Conservation (phyloP, 2,797 vertebrate species). For the Pipistrellus kuhlii region DNA sequence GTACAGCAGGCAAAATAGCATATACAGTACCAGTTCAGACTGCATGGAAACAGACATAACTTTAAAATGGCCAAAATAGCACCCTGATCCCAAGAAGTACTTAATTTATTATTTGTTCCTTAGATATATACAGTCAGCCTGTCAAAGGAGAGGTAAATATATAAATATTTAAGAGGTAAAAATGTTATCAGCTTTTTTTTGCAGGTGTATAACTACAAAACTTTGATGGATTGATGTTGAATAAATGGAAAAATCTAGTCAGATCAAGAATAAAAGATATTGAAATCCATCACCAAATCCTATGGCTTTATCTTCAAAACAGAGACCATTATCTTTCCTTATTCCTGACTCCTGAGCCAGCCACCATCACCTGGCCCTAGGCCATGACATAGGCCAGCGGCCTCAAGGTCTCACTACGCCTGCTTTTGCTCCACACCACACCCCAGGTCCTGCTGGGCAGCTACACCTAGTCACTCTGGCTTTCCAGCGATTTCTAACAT, state of each 20-base stretch:
- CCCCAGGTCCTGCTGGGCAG: background rate
- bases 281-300: background rate
- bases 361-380: too few relatives aligned
- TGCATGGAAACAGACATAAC: background rate
- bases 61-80: background rate
- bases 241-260: background rate
- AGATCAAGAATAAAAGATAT: background rate
- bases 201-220: background rate
- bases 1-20: background rate
- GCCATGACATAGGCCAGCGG: background rate
- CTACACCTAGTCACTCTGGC: background rate
- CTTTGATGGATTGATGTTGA: background rate
- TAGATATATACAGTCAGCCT: background rate
- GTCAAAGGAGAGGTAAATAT: background rate
- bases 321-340: background rate
- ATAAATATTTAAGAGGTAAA: background rate
- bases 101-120: background rate
- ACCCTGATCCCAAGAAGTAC: background rate
- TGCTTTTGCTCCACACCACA: background rate
- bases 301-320: background rate
- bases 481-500: constrained; percentile 19
- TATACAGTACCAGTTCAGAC: background rate
- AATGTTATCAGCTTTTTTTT: background rate
- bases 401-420: background rate
- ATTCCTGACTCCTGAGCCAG: background rate